These are phyloP conservation scores for Distichodus sexfasciatus DNA, from an alignment of 2,797 vertebrate genomes.

Conservation along the genomic window DNA sequence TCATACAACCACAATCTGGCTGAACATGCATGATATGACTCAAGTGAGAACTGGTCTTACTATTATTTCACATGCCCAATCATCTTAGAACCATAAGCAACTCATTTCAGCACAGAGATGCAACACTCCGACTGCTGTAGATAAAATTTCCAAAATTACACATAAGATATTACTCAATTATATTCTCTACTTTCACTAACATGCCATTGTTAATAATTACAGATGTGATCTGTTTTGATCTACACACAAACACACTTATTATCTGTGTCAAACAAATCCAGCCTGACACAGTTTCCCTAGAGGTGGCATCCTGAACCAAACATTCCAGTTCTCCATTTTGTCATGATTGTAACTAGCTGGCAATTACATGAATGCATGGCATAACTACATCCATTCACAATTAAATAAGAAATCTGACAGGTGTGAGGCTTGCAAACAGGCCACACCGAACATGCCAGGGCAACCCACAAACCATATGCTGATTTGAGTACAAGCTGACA, in stretches of 20 bases:
- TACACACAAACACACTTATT: background rate
- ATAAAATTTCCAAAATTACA: constrained; percentile 40
- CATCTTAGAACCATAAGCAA: constrained; percentile 54
- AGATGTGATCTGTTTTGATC: background rate
- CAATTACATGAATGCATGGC: background rate
- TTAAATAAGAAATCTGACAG: background rate
- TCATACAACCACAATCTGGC: constrained; percentile 50
- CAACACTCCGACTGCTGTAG: background rate
- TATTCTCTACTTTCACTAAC: constrained; percentile 9
- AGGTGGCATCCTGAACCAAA: background rate
- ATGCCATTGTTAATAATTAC: constrained; percentile 7
- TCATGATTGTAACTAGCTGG: too few relatives aligned
- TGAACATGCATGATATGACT: constrained; percentile 70
- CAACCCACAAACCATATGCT: too few relatives aligned
- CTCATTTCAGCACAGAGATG: constrained; percentile 41
- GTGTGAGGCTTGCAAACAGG: background rate
- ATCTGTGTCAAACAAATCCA: background rate
- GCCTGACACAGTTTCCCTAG: background rate
- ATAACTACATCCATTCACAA: background rate
- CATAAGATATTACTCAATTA: constrained; percentile 44
- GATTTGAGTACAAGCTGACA: constrained; percentile 3
- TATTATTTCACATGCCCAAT: constrained; percentile 67
- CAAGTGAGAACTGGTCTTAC: constrained; percentile 59
- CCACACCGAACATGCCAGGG: background rate
- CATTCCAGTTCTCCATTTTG: too few relatives aligned